Evolutionary conservation across 1,140 invertebrate species (phyloP), one percentile per base, ranked within the genome.

Genomic region (Calycopis cecrops): DNA sequence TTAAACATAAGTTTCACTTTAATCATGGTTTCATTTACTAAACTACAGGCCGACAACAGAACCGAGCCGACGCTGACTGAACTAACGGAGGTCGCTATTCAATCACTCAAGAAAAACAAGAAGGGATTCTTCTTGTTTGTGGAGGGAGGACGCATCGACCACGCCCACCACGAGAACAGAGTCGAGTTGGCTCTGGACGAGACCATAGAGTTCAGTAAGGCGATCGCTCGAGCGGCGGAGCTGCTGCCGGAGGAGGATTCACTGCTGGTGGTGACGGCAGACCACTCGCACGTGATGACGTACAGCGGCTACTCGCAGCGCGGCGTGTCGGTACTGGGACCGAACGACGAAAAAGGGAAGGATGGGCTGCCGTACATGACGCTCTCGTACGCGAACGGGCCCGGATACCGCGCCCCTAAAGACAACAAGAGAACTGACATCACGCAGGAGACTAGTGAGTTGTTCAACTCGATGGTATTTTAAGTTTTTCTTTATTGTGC

Each of bases 71-170:
- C 94, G 1, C 81, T 98, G 0, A 91, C 92, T 0, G 95, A 97
- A 71, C 94, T 98, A 90, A 95, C 95, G 0, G 90, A 92, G 59
- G 92, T 92, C 10, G 96, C 96, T 1, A 91, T 98, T 34, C 89
- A 91, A 48, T 91, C 96, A 44, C 89, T 98, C 7, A 89, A 89
- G 18, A 93, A 93, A 63, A 95, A 95, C 79, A 85, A 92, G 9
- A 91, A 94, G 44, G 96, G 96, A 21, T 98, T 92, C 80, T 96
- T 98, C 73, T 83, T 98, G 9, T 93, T 98, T 69, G 94, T 97
- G 4, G 96, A 98, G 91, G 95, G 92, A 8, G 93, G 93, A 0
- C 91, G 91, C 54, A 97, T 97, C 33, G 96, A 97, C 73, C 90
- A 93, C 52, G 95, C 92, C 0, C 94, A 97, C 76, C 96, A 97